Evolutionary conservation across 2,113 vertebrate genomes (phyloP), one percentile per base, ranked within the genome.

Genomic region (Tringa solitaria): DNA sequence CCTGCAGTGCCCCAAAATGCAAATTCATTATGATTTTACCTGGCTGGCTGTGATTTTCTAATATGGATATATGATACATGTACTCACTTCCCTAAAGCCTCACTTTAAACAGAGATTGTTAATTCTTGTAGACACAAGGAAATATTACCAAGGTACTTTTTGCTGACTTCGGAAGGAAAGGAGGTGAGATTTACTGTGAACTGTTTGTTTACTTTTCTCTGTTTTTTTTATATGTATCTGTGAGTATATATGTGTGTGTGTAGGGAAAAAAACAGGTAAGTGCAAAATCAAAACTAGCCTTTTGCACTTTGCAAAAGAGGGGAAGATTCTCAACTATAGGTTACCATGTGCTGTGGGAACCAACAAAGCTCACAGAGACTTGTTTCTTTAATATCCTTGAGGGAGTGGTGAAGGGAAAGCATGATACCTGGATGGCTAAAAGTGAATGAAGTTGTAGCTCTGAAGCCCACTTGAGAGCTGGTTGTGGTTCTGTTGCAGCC

Each of bases 251-350:
- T 60, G 12, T 50, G 2, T 24, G 10, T 65, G 33, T 43, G 11
- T 4, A 33, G 57, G 54, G 21, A 61, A 6, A 0, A 0, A 8
- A 45, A 7, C 12, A 72, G 21, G 14, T 54, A 33, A 59, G 15
- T 33, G 10, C 46, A 7, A 85, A 69, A 83, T 69, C 21, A 45
- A 61, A 56, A 24, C 21, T 30, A 53, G 6, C 28, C 19, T 92
- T 90, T 69, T 82, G 57, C 19, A 57, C 28, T 64, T 82, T 1
- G 8, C 68, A 81, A 50, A 39, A 50, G 50, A 64, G 19, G 8
- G 26, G 33, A 57, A 5, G 19, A 39, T 22, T 69, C n/a, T 77
- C 33, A 60, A 4, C 30, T 73, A 0, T 20, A 21, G 12, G 12
- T 70, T 90, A 39, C 26, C 0, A 0, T 8, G 22, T 45, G 68